Percentiles rank a stretch among this genome's conserved stretches.
Conservation (phyloP, 2,797 vertebrate genomes). For the Numenius phaeopus region DNA sequence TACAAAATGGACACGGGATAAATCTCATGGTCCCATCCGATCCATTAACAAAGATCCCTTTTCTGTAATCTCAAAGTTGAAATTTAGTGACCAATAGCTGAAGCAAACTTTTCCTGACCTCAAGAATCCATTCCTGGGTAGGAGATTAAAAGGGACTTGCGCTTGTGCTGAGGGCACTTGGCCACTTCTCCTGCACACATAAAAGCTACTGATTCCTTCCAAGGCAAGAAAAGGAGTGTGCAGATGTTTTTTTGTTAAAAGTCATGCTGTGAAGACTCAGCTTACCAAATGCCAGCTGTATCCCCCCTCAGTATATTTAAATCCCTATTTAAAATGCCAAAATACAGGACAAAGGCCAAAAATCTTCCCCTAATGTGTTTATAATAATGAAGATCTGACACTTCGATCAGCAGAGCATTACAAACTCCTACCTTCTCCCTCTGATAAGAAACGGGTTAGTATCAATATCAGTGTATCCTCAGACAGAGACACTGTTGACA, state of each 20-base stretch:
- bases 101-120: background rate
- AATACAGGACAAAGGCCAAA: background rate
- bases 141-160: background rate
- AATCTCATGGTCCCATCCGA: background rate
- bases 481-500: background rate
- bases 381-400: background rate
- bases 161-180: background rate
- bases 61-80: background rate
- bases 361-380: background rate
- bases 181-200: background rate
- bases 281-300: background rate
- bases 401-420: background rate
- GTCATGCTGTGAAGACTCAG: background rate
- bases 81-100: background rate
- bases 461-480: background rate
- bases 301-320: background rate
- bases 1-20: background rate
- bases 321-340: background rate
- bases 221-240: background rate
- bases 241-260: background rate
- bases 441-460: background rate
- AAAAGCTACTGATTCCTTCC: background rate
- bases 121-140: background rate
- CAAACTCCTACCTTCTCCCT: background rate
- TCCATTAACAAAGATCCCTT: background rate